phyloP scores from a whole-genome alignment of 2,113 vertebrate species.

The Seriola dumerili region DNA sequence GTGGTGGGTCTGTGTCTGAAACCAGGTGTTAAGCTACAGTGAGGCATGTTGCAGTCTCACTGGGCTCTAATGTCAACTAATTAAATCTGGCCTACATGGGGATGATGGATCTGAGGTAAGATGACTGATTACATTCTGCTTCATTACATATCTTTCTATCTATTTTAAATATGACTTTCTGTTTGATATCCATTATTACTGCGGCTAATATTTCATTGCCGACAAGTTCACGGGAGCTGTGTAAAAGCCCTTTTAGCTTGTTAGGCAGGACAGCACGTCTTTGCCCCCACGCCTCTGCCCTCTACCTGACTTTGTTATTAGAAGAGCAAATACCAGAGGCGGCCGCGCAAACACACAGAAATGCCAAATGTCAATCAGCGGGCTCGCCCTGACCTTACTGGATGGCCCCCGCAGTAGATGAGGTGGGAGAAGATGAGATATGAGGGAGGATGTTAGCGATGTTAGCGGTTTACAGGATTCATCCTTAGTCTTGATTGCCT shows the following conservation, averaged over 20 bases:
- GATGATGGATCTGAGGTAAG: slow-evolving; percentile 18
- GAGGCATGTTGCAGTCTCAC: slow-evolving; percentile 13
- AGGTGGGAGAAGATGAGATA: slow-evolving; percentile 48
- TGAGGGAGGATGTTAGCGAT: slow-evolving; percentile 27
- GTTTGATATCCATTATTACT: slow-evolving; percentile 12
- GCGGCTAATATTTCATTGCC: not conserved
- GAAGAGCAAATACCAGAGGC: slow-evolving; percentile 69
- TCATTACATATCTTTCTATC: not conserved
- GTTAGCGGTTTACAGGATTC: not conserved
- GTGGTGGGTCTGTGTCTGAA: slow-evolving; percentile 25
- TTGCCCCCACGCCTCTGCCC: slow-evolving; percentile 40
- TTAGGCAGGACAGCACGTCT: slow-evolving; percentile 42
- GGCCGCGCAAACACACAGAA: slow-evolving; percentile 60
- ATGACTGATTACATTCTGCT: slow-evolving; percentile 34
- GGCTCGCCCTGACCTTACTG: slow-evolving; percentile 59
- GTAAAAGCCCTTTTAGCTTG: slow-evolving; percentile 43
- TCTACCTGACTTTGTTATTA: slow-evolving; percentile 75
- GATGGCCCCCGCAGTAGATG: not conserved
- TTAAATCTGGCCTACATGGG: slow-evolving; percentile 31
- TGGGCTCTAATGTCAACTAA: slow-evolving; percentile 51
- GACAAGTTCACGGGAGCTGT: slow-evolving; percentile 12
- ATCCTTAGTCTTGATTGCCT: slow-evolving; percentile 33
- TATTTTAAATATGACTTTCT: not conserved
- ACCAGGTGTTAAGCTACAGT: slow-evolving; percentile 38
- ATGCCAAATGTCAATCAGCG: slow-evolving; percentile 77